Conservation (phyloP, 2,888 invertebrate species). For the Melinaea marsaeus region DNA sequence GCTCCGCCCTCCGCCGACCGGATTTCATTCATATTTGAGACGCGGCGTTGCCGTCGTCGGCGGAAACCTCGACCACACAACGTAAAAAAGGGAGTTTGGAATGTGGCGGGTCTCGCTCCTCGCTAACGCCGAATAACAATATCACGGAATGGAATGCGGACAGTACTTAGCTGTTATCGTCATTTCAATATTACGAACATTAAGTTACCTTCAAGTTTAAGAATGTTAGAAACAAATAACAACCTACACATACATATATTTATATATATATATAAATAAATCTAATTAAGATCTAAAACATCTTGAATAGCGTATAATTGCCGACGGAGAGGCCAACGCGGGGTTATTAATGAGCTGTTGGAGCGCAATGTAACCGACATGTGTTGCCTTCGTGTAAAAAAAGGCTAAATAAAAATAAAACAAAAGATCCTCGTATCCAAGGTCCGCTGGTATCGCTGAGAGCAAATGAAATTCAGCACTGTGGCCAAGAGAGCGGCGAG, state of each 20-base stretch:
- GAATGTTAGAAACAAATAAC: conserved; percentile 17
- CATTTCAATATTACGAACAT: conserved; percentile 9
- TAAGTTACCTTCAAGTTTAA: conserved; percentile 19
- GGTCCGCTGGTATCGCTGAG: conserved; percentile 51
- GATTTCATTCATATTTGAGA: conserved; percentile 78
- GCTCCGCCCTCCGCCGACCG: conserved; percentile 66
- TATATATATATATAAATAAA: too few relatives aligned
- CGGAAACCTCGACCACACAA: conserved; percentile 78
- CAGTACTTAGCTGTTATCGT: conserved; percentile 44
- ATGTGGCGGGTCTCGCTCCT: conserved; percentile 74
- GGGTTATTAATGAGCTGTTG: too few relatives aligned
- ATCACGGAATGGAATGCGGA: conserved; percentile 65
- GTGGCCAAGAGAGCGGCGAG: conserved; percentile 67
- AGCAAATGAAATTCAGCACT: conserved; percentile 75
- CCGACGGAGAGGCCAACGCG: too few relatives aligned
- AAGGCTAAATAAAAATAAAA: conserved; percentile 35
- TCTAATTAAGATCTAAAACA: too few relatives aligned
- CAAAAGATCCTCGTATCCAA: conserved; percentile 41
- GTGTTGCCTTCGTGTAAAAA: conserved; percentile 27
- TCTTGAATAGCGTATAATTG: too few relatives aligned
- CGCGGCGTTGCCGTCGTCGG: conserved; percentile 75
- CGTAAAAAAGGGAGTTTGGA: conserved; percentile 76
- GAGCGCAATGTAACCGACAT: conserved; percentile 16
- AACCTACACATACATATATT: background rate
- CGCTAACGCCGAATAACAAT: conserved; percentile 68